Evolutionary conservation across 2,797 vertebrate species (phyloP), one percentile per base, ranked within the genome.

Genomic region (Tragopan temminckii): DNA sequence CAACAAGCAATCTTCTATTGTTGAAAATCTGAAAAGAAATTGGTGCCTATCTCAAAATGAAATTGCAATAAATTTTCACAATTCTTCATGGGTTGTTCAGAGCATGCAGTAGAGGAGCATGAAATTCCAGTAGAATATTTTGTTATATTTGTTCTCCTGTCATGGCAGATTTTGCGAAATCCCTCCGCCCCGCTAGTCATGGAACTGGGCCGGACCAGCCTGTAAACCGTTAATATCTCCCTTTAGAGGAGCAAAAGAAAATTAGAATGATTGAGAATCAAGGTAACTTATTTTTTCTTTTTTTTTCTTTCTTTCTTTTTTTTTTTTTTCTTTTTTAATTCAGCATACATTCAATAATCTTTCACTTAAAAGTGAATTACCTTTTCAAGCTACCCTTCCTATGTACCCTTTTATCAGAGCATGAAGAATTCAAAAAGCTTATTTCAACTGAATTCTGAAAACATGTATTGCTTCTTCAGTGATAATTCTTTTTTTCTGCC

Each of bases 401-500:
- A 2, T 40, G 6, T 31, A n/a, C 2, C 3, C 9, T 71, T 82
- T 15, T 8, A 63, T 9, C 4, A 58, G 13, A 35, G 4, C 2
- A 75, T 4, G 7, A 67, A 85, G 88, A 74, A 67, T 23, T 1
- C 3, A 11, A 70, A 83, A 45, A 50, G 2, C 0, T 17, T 53
- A 42, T 71, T 85, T 71, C 11, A 58, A 11, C 70, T 61, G 36
- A 20, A 16, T 58, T 91, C 11, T 35, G 3, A 21, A 13, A 33
- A 19, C 5, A 25, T 7, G 0, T 33, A 16, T 53, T 42, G 45
- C 53, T 77, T 53, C 6, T 40, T 69, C 33, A 53, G 3, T 40
- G 2, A 16, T 36, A 64, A 62, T 27, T 42, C 7, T 53, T 53
- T 29, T 40, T 80, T 58, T 64, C 17, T 67, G 11, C 17, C 53